phyloP scores from a whole-genome alignment of 2,113 vertebrate genomes.

The Heterocephalus glaber region DNA sequence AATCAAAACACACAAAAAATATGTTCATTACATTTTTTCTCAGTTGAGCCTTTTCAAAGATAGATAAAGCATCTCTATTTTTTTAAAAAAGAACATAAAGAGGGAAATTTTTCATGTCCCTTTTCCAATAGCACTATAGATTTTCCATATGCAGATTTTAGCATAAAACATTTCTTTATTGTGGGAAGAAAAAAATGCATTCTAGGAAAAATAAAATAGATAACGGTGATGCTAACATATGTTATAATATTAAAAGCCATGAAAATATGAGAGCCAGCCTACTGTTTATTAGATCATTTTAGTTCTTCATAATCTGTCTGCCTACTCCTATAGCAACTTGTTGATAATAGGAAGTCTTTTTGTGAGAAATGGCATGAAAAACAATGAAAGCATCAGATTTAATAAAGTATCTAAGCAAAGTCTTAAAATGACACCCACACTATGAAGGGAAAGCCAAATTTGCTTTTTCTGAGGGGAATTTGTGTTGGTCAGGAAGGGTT shows the following conservation, averaged over 20 bases:
- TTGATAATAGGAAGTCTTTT: slow-evolving; percentile 86
- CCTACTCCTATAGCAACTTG: slow-evolving; percentile 87
- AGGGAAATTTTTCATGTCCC: not conserved
- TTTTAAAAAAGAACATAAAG: slow-evolving; percentile 1
- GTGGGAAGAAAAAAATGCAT: not conserved
- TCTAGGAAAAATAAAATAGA: slow-evolving; percentile 48
- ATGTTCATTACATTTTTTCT: not conserved
- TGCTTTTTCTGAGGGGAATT: slow-evolving; percentile 94
- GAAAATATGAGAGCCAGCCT: slow-evolving; percentile 67
- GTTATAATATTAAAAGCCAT: slow-evolving; percentile 51
- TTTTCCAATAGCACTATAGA: not conserved
- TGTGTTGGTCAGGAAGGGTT: slow-evolving; percentile 96
- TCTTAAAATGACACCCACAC: slow-evolving; percentile 88
- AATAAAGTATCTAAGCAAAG: slow-evolving; percentile 88
- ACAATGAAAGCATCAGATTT: slow-evolving; percentile 87
- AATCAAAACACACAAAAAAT: not conserved
- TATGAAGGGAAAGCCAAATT: slow-evolving; percentile 90
- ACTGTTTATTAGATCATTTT: slow-evolving; percentile 83
- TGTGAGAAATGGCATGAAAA: slow-evolving; percentile 82
- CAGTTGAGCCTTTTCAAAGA: slow-evolving; percentile 20
- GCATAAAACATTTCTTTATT: not conserved
- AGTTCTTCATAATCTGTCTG: slow-evolving; percentile 83
- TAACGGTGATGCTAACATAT: slow-evolving; percentile 70
- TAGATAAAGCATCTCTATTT: slow-evolving; percentile 17
- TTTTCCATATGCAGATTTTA: not conserved